Evolutionary conservation across 2,797 vertebrate genomes (phyloP), one percentile per base, ranked within the genome.

Genomic region (Lithobates sylvaticus): DNA sequence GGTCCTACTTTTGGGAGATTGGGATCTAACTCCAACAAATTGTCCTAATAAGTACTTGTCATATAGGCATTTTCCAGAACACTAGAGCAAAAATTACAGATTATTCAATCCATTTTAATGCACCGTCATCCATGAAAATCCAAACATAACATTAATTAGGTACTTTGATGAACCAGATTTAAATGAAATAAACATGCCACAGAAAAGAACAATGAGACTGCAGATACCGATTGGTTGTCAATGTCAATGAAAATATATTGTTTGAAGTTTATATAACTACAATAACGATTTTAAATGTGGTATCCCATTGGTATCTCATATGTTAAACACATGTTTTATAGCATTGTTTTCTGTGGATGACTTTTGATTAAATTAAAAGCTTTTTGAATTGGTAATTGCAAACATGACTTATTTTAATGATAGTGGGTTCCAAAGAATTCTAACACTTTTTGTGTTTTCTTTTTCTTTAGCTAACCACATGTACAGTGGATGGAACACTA

Each of bases 401-500:
- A 64, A 71, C 65, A 77, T 42, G 9, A 78, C 75, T 84, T 23
- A 2, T 73, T 79, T 21, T 34, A 69, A 50, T 76, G 21, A 44
- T 29, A 76, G 5, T 29, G 5, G 12, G 23, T 84, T 61, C 44
- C 18, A 77, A 84, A 15, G 36, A 13, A 71, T 44, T 61, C 21
- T 27, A 23, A 67, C 61, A 23, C 42, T 34, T 65, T 73, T 21
- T 47, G 76, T 32, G 42, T 32, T 29, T 47, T 78, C 10, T 87
- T 65, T 65, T 29, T 34, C 26, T 83, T 73, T 78, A 87, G 85
- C 42, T 87, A 78, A 83, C 80, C 15, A 87, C 85, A 10, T 76
- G 80, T 29, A 87, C 85, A 34, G 36, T 87, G 58, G 80, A 87
- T 87, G 85, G 85, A 73, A 87, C 64, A 29, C 68, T 87, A 12